A percentile compares a stretch with the other conserved stretches of the same genome.
These are phyloP conservation scores for Acronicta aceris DNA, from an alignment of 2,888 invertebrate genomes.

Conservation along the genomic window DNA sequence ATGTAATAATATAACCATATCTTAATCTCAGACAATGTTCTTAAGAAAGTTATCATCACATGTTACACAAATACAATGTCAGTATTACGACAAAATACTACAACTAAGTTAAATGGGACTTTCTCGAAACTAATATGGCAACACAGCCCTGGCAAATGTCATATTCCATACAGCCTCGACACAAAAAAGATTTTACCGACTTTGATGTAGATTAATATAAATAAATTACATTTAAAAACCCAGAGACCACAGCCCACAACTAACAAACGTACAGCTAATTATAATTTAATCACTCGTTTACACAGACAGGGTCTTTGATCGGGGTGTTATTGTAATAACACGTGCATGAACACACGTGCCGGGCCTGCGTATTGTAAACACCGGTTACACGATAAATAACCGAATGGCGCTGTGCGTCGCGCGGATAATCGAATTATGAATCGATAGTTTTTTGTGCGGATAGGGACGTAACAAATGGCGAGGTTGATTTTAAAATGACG, in stretches of 20 bases:
- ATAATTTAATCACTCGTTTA: slow-evolving; percentile 66
- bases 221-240: slow-evolving; percentile 33
- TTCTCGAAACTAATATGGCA: slow-evolving; percentile 35
- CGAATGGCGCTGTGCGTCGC: slow-evolving; percentile 45
- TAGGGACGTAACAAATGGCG: slow-evolving; percentile 11
- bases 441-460: slow-evolving; percentile 29
- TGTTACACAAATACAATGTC: slow-evolving; percentile 30
- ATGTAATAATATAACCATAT: slow-evolving; percentile 32
- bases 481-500: slow-evolving; percentile 16
- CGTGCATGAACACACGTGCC: slow-evolving; percentile 73
- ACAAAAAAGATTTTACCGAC: neutral
- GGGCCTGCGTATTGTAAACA: slow-evolving; percentile 67
- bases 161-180: slow-evolving; percentile 5
- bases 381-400: slow-evolving; percentile 66
- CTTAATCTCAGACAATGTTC: slow-evolving; percentile 36
- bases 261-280: slow-evolving; percentile 53
- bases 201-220: slow-evolving; percentile 34
- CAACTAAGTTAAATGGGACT: slow-evolving; percentile 35
- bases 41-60: slow-evolving; percentile 34
- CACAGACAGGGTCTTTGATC: slow-evolving; percentile 79
- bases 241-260: slow-evolving; percentile 42
- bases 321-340: slow-evolving; percentile 79
- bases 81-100: slow-evolving; percentile 30
- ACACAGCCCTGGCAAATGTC: slow-evolving; percentile 19
- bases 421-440: slow-evolving; percentile 50